Conservation (phyloP, 2,113 vertebrate genomes). For the Stomatorhinus ivindoensis region DNA sequence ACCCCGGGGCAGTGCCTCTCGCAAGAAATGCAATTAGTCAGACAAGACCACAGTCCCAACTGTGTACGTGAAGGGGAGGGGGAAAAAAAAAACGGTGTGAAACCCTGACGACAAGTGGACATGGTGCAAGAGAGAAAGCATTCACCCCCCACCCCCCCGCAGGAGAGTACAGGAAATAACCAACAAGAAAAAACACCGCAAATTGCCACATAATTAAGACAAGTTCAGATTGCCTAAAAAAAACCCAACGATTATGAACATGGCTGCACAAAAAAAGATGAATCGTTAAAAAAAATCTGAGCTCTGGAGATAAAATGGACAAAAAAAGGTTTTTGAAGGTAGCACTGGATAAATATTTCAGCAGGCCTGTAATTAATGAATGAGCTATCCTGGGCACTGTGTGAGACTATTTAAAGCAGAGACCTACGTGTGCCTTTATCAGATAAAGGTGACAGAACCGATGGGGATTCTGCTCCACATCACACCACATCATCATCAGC, state of each 20-base stretch:
- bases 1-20: conserved; percentile 30
- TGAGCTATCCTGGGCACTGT: conserved; percentile 53
- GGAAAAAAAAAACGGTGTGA: not conserved
- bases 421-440: conserved; percentile 34
- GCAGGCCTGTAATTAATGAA: conserved; percentile 52
- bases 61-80: not conserved
- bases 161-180: not conserved
- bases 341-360: conserved; percentile 53
- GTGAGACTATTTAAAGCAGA: conserved; percentile 44
- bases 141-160: not conserved
- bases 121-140: not conserved
- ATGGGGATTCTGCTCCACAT: conserved; percentile 21
- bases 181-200: not conserved
- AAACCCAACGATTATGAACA: not conserved
- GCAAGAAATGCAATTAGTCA: conserved; percentile 44
- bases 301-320: not conserved
- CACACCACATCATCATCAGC: conserved; percentile 27
- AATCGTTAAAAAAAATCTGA: not conserved
- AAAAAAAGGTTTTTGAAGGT: conserved; percentile 36
- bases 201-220: not conserved
- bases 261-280: not conserved
- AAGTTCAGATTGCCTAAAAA: not conserved
- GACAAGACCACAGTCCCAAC: conserved; percentile 21
- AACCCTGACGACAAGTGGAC: not conserved
- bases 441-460: conserved; percentile 38